phyloP scores from a whole-genome alignment of 2,888 invertebrate species.

The Neoitamus cyanurus region DNA sequence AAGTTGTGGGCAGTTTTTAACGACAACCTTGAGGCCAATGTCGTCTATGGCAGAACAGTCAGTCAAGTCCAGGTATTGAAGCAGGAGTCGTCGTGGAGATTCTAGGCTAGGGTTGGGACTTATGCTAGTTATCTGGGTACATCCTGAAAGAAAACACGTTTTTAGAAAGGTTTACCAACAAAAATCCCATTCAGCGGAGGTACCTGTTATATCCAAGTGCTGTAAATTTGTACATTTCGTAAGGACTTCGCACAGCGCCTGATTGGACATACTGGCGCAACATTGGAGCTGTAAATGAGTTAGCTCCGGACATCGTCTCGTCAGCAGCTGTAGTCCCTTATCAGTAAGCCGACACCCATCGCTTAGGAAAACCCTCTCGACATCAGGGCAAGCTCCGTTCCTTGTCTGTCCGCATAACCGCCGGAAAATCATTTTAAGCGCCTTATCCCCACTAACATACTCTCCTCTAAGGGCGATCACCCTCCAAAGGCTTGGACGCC shows the following conservation, averaged over 20 bases:
- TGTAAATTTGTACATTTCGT: slow-evolving; percentile 83
- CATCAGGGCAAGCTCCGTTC: slow-evolving; percentile 75
- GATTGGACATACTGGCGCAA: slow-evolving; percentile 79
- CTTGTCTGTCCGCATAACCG: slow-evolving; percentile 75
- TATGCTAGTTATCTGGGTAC: slow-evolving; percentile 82
- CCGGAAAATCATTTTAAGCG: slow-evolving; percentile 73
- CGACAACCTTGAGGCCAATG: slow-evolving; percentile 82
- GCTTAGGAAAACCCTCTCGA: slow-evolving; percentile 75
- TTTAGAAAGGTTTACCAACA: neutral
- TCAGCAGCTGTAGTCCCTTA: slow-evolving; percentile 79
- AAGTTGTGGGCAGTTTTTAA: slow-evolving; percentile 88
- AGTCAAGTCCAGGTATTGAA: slow-evolving; percentile 90
- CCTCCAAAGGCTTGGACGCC: slow-evolving; percentile 82
- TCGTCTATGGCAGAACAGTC: slow-evolving; percentile 89
- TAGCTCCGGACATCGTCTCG: slow-evolving; percentile 83
- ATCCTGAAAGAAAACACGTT: slow-evolving; percentile 68
- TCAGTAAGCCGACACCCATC: slow-evolving; percentile 81
- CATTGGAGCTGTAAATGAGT: slow-evolving; percentile 83
- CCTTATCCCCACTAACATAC: slow-evolving; percentile 72
- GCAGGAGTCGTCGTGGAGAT: slow-evolving; percentile 74
- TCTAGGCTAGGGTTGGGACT: slow-evolving; percentile 75
- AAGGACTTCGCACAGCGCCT: slow-evolving; percentile 81
- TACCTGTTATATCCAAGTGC: slow-evolving; percentile 87
- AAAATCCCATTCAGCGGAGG: neutral
- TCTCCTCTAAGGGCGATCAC: slow-evolving; percentile 73